These are phyloP conservation scores for Grammomys dolichurus DNA, from an alignment of 2,113 vertebrate genomes.

Conservation along the genomic window DNA sequence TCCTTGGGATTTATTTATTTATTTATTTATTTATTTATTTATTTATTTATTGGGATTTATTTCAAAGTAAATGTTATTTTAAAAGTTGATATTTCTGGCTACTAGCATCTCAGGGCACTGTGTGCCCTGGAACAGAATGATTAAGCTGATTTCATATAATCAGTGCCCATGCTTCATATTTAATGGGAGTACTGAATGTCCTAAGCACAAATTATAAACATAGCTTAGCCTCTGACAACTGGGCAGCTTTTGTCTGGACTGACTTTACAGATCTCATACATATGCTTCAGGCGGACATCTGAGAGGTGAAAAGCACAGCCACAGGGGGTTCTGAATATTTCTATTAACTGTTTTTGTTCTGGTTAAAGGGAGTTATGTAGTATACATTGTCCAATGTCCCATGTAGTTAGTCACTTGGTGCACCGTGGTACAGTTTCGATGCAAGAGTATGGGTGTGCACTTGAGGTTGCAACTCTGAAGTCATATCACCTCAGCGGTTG, in stretches of 20 bases:
- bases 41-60: no score
- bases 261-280: constrained; percentile 38
- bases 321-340: neutral
- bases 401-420: neutral
- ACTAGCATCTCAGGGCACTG: neutral
- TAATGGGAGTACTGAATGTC: constrained; percentile 37
- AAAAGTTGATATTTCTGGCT: constrained; percentile 19
- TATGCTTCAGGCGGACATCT: neutral
- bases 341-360: constrained; percentile 12
- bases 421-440: neutral
- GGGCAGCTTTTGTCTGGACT: constrained; percentile 3
- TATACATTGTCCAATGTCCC: neutral
- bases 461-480: neutral
- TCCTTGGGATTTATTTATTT: neutral
- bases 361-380: neutral
- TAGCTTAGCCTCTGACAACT: neutral
- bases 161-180: neutral
- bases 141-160: constrained; percentile 61
- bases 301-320: neutral
- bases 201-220: constrained; percentile 61
- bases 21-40: no score
- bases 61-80: neutral
- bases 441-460: neutral
- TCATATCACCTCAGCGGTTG: neutral
- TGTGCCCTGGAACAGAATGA: constrained; percentile 9